Base-by-base conservation (phyloP, 2,797 vertebrate genomes). In the Cuculus canorus region DNA sequence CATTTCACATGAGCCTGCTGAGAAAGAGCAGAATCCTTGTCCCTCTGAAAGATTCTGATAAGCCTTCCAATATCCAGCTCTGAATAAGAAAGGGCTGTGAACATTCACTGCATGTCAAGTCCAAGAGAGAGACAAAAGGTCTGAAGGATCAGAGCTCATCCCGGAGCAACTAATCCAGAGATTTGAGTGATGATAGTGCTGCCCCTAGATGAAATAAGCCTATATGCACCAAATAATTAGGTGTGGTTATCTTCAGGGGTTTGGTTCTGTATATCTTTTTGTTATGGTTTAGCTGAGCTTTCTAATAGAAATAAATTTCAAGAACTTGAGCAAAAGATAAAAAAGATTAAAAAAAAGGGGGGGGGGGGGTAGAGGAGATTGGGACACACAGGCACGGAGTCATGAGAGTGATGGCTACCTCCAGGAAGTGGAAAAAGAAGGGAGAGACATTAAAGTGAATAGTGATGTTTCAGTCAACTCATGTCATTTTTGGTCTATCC, bases 351-450 rank as follows among this genome's bases (percentile, higher is more conserved):
- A n/a, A 24, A 43, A 35, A 7, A 10, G 10, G 5, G 1, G 2
- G 5, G 1, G 5, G 2, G 12, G 17, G 35, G 6, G 1, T 11
- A 19, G 17, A 2, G 3, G 8, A 1, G 28, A 54, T 11, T 2
- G 3, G 47, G 21, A 35, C 18, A 82, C 22, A 48, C 47, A 45
- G 43, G 17, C 13, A 47, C 17, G 23, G 47, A 48, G n/a, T 70
- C 48, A 47, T 72, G 53, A 52, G 43, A 61, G 11, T 52, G 17
- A 47, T 91, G 59, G 30, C 37, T 86, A 61, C 59, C 47, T 5
- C 15, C 24, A 50, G 73, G 72, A 93, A 93, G 43, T 2, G 1
- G 30, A 75, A 60, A 70, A 75, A 17, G 9, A 17, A 60, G 10
- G 7, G 10, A 64, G 18, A 68, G 37, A 70, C 22, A 11, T 68